Percentiles rank a stretch among this genome's conserved stretches.
phyloP scores from a whole-genome alignment of 2,888 invertebrate species.

The Tinea trinotella region DNA sequence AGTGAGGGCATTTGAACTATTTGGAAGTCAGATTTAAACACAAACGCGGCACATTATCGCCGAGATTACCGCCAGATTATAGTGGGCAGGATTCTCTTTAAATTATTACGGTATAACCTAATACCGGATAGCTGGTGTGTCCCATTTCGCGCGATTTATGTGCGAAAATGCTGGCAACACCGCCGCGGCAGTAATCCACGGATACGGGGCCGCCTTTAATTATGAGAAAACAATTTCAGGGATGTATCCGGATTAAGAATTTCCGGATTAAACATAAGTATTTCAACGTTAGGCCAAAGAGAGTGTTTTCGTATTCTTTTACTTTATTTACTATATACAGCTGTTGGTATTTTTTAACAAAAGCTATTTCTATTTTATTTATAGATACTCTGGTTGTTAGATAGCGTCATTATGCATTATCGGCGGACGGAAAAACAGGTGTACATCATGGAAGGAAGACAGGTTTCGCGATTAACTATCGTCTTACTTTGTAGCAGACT shows the following conservation, averaged over 20 bases:
- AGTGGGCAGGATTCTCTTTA: constrained; percentile 52
- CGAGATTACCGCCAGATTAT: constrained; percentile 70
- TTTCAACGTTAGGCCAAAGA: neutral
- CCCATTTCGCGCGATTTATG: constrained; percentile 68
- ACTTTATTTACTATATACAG: neutral
- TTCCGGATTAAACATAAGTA: constrained; percentile 5
- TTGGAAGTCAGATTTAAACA: constrained; percentile 43
- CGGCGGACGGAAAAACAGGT: no score
- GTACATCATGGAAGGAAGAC: no score
- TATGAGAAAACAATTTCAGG: constrained; percentile 71
- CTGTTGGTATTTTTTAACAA: no score
- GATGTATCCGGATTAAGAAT: constrained; percentile 41
- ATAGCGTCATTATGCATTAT: no score
- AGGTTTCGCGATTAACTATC: no score
- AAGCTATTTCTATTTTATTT: no score
- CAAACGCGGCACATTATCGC: constrained; percentile 64
- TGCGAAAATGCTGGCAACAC: constrained; percentile 44
- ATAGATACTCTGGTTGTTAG: no score
- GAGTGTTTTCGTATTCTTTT: neutral
- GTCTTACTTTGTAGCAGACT: no score
- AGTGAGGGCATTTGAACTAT: neutral
- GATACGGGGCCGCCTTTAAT: constrained; percentile 52
- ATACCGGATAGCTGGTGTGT: constrained; percentile 47
- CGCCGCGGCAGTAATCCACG: constrained; percentile 47
- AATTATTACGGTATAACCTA: constrained; percentile 67